phyloP scores from a whole-genome alignment of 2,113 vertebrate species.

The Trichechus manatus region DNA sequence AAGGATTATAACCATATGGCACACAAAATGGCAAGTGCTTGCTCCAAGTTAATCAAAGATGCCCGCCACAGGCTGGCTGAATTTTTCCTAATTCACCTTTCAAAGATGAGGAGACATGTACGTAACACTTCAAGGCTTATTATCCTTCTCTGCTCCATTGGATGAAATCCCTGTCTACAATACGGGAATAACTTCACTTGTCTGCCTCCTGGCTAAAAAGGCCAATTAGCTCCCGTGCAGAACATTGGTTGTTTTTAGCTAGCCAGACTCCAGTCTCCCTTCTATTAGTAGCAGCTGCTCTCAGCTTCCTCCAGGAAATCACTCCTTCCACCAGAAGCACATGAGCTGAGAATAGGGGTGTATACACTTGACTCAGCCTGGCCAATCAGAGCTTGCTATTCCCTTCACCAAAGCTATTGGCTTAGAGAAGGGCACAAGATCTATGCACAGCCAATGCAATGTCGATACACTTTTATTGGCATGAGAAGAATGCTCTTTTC shows the following conservation, averaged over 20 bases:
- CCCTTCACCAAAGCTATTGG: neutral
- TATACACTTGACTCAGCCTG: neutral
- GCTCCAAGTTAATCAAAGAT: neutral
- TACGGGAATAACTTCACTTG: neutral
- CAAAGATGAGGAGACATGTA: neutral
- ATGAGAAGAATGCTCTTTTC: neutral
- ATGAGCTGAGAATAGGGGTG: neutral
- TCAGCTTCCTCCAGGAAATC: neutral
- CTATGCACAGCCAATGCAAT: neutral
- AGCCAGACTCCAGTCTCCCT: neutral
- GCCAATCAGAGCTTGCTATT: neutral
- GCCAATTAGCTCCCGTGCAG: neutral
- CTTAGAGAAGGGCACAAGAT: neutral
- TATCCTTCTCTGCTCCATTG: neutral
- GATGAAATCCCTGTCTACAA: neutral
- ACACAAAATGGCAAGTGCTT: neutral
- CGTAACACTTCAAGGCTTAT: neutral
- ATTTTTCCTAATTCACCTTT: neutral
- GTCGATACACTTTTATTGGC: neutral
- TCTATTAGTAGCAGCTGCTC: neutral
- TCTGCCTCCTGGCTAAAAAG: neutral
- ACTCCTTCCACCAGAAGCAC: neutral
- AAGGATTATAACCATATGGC: neutral
- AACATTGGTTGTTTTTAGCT: neutral
- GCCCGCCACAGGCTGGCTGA: neutral